Evolutionary conservation across 2,797 vertebrate species (phyloP), one percentile per base, ranked within the genome.

Genomic region (Taeniopygia guttata): DNA sequence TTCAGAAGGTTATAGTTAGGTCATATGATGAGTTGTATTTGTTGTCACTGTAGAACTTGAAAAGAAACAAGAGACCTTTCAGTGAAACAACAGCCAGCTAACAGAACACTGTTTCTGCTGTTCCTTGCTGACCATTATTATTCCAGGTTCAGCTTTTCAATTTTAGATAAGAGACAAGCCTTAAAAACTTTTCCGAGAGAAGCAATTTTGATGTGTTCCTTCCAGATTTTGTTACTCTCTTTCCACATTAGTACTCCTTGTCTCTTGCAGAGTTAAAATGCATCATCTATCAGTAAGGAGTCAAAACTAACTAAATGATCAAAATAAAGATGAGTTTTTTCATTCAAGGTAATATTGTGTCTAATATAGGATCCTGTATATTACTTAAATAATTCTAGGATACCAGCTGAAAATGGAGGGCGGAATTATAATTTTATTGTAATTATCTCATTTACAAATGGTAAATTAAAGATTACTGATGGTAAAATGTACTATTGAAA

Each of bases 261-360:
- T 18, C 23, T 77, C 49, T 42, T 80, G 27, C 10, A 56, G 68
- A 67, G 68, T 63, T 70, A 64, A 26, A 16, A 1, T 32, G 32
- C 15, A 82, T 43, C 51, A 46, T 38, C 32, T 54, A 42, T 68
- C 18, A 49, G 15, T 25, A 55, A 74, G 12, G 42, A 72, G 16
- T 22, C 1, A 0, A 80, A 83, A 80, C 0, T 0, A 83, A 32
- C 5, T 40, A 66, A 79, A 66, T 18, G 2, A 80, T 30, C 12
- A 69, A 80, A 82, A 66, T 34, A 43, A 81, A 77, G 16, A 5
- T 26, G 11, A 0, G 0, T 1, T 27, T 63, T 67, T 79, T 67
- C 7, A 66, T 66, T 72, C 30, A 54, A 7, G 54, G 15, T 63
- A 76, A 62, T 22, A 85, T 7, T 45, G 3, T 40, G 12, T 20